Evolutionary conservation across 2,888 invertebrate genomes (phyloP).

Genomic region (Hanleya hanleyi): DNA sequence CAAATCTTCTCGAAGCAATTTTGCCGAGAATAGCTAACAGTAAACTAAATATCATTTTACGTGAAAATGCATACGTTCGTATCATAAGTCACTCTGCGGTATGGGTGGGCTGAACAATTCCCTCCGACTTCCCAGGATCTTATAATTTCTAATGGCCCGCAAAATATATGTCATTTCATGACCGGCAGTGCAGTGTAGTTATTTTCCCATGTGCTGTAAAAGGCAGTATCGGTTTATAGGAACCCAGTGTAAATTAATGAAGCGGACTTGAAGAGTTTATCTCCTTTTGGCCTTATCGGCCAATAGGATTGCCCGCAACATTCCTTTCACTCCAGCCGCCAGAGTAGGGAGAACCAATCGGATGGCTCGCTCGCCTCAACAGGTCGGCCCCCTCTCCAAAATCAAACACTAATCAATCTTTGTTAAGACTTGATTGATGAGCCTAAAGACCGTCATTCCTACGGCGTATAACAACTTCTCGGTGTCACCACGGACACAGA

Average conservation of each 20-base stretch:
- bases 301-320: background rate
- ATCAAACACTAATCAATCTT: constrained; percentile 2
- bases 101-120: too few relatives aligned
- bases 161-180: too few relatives aligned
- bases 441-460: background rate
- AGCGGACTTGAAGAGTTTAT: background rate
- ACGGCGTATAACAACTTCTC: constrained; percentile 9
- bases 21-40: too few relatives aligned
- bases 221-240: background rate
- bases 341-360: background rate
- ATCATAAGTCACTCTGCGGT: too few relatives aligned
- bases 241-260: constrained; percentile 2
- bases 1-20: too few relatives aligned
- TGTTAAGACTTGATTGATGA: constrained; percentile 6
- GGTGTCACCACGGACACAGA: background rate
- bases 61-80: too few relatives aligned
- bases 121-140: too few relatives aligned
- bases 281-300: background rate
- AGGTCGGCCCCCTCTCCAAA: background rate
- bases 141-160: too few relatives aligned
- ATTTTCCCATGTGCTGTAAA: background rate
- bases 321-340: background rate
- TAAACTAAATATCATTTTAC: too few relatives aligned
- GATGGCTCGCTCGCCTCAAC: background rate
- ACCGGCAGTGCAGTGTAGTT: too few relatives aligned